A percentile compares a stretch with the other conserved stretches of the same genome.
phyloP scores from a whole-genome alignment of 2,113 vertebrate genomes.

The Saguinus imperator region DNA sequence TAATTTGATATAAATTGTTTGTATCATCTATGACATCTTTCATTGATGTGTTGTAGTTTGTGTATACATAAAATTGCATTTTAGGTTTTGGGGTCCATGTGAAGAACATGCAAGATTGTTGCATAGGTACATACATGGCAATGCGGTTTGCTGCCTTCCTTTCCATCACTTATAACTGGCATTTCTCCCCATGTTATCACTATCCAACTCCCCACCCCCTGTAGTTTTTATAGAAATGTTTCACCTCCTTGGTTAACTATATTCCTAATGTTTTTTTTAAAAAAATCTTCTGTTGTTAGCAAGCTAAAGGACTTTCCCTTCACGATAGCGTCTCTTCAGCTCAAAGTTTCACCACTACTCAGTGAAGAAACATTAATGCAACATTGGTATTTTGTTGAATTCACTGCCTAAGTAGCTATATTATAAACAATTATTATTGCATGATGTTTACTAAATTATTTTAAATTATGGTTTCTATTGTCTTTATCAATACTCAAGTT shows the following conservation, averaged over 20 bases:
- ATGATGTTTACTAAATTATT: background rate
- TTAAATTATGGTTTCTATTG: background rate
- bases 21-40: background rate
- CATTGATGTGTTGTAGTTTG: background rate
- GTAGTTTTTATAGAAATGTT: background rate
- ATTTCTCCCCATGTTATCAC: too few relatives aligned
- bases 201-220: too few relatives aligned
- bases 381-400: background rate
- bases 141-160: too few relatives aligned
- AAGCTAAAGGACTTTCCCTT: background rate
- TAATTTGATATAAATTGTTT: background rate
- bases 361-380: background rate
- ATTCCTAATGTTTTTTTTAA: background rate
- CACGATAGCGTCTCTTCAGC: background rate
- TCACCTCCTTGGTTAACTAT: background rate
- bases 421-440: conserved; percentile 11
- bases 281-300: background rate
- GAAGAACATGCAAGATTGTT: too few relatives aligned
- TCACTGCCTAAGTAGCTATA: background rate
- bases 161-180: too few relatives aligned
- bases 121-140: too few relatives aligned
- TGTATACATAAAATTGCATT: too few relatives aligned
- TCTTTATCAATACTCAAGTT: background rate
- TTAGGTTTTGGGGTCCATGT: too few relatives aligned
- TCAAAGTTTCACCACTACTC: background rate